A percentile compares a stretch with the other conserved stretches of the same genome.
Evolutionary conservation across 2,113 vertebrate species (phyloP).

Genomic region (Mugil cephalus): DNA sequence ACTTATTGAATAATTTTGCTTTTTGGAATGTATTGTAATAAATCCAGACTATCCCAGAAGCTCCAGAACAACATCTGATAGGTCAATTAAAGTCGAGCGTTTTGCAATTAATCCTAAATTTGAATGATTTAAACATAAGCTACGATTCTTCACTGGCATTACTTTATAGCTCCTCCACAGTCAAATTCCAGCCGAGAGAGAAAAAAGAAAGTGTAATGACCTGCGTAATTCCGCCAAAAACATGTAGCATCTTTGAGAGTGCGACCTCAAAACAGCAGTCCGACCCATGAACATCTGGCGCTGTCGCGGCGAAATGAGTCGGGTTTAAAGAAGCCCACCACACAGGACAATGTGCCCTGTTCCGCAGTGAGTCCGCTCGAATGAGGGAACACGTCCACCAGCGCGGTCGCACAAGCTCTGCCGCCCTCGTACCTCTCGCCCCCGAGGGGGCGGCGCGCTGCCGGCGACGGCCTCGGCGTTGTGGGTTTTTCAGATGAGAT

Average conservation of each 20-base stretch:
- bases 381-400: constrained; percentile 34
- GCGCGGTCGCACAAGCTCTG: constrained; percentile 35
- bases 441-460: constrained; percentile 10
- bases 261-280: constrained; percentile 49
- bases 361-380: constrained; percentile 54
- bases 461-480: constrained; percentile 25
- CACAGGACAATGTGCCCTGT: constrained; percentile 82
- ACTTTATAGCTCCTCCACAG: constrained; percentile 75
- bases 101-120: constrained; percentile 69
- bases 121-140: constrained; percentile 68
- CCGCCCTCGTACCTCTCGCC: constrained; percentile 18
- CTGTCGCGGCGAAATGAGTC: constrained; percentile 49
- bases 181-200: constrained; percentile 46
- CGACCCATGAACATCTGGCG: constrained; percentile 36
- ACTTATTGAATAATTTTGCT: constrained; percentile 82
- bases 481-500: constrained; percentile 39
- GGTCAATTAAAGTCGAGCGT: constrained; percentile 67
- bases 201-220: constrained; percentile 20
- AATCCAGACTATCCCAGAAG: constrained; percentile 45
- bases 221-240: constrained; percentile 40
- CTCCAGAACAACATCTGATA: constrained; percentile 72
- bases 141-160: constrained; percentile 76
- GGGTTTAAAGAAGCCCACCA: constrained; percentile 63
- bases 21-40: constrained; percentile 81
- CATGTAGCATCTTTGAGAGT: constrained; percentile 37